phyloP scores from a whole-genome alignment of 2,797 vertebrate species.

The Acrocephalus scirpaceus region DNA sequence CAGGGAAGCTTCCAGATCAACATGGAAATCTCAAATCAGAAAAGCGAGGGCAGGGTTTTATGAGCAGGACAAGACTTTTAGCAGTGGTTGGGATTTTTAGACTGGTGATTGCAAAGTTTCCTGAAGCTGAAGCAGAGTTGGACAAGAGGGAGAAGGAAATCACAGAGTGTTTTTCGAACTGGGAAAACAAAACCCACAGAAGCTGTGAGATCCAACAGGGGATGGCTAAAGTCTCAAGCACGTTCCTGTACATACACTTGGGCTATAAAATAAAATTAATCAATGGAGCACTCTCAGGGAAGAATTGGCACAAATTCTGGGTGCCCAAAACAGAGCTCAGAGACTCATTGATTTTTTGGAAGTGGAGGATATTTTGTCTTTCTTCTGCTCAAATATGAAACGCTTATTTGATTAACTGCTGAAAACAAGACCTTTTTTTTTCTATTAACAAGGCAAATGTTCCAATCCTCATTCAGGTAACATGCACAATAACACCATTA shows the following conservation, averaged over 20 bases:
- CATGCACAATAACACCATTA: background rate
- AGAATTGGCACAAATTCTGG: background rate
- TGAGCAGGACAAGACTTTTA: background rate
- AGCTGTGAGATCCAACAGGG: background rate
- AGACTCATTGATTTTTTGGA: background rate
- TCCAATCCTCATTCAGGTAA: slow-evolving; percentile 26
- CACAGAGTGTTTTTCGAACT: background rate
- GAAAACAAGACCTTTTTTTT: background rate
- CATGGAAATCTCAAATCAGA: background rate
- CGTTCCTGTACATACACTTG: background rate
- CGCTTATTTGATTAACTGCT: background rate
- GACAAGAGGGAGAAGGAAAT: background rate
- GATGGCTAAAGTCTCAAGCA: background rate
- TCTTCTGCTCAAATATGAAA: background rate
- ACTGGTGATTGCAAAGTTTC: background rate
- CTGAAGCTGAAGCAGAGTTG: background rate
- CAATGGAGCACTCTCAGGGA: background rate
- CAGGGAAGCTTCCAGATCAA: background rate
- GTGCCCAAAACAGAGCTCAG: background rate
- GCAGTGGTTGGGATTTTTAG: rapidly evolving
- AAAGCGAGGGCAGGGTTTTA: background rate
- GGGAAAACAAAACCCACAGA: background rate
- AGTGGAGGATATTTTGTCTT: background rate
- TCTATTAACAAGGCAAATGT: slow-evolving; percentile 17
- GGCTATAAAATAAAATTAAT: background rate